Percentiles rank a stretch among this genome's conserved stretches.
These are phyloP conservation scores for Rhynchotus rufescens DNA, from an alignment of 2,797 vertebrate genomes.

Conservation along the genomic window DNA sequence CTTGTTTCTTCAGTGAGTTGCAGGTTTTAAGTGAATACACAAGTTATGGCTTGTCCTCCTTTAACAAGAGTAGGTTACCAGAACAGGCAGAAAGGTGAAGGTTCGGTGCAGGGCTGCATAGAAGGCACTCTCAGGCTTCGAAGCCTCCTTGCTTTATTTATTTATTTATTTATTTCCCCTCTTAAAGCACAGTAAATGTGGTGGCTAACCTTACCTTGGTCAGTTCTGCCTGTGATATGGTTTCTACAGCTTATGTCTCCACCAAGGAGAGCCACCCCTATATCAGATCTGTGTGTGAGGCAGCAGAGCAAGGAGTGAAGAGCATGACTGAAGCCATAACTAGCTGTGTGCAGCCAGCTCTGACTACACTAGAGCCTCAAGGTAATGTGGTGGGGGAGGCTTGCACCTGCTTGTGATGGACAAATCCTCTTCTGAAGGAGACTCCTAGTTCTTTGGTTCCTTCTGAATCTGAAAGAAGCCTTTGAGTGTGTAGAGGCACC, in stretches of 20 bases:
- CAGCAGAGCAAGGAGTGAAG: constrained; percentile 86
- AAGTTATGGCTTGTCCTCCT: neutral
- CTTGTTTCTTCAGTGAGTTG: neutral
- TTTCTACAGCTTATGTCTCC: constrained; percentile 83
- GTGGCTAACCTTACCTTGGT: constrained; percentile 84
- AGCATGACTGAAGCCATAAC: constrained; percentile 80
- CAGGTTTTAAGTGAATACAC: neutral
- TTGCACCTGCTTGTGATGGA: neutral
- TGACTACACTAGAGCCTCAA: constrained; percentile 70
- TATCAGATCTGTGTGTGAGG: constrained; percentile 85
- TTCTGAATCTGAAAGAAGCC: neutral
- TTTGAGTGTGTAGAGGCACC: neutral
- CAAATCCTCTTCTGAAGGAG: too few species aligned
- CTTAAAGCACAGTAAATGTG: constrained; percentile 82
- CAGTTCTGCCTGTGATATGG: constrained; percentile 83
- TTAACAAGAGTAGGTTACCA: neutral
- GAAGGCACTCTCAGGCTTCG: rapidly evolving
- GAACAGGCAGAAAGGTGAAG: neutral
- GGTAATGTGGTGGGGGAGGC: constrained; percentile 18
- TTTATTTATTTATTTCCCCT: too few species aligned
- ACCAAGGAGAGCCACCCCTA: constrained; percentile 88
- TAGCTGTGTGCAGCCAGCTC: constrained; percentile 70
- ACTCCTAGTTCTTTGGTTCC: neutral
- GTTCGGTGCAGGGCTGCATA: too few species aligned
- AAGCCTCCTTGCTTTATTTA: neutral